Evolutionary conservation across 2,888 invertebrate genomes (phyloP).

Genomic region (Temnothorax unifasciatus): DNA sequence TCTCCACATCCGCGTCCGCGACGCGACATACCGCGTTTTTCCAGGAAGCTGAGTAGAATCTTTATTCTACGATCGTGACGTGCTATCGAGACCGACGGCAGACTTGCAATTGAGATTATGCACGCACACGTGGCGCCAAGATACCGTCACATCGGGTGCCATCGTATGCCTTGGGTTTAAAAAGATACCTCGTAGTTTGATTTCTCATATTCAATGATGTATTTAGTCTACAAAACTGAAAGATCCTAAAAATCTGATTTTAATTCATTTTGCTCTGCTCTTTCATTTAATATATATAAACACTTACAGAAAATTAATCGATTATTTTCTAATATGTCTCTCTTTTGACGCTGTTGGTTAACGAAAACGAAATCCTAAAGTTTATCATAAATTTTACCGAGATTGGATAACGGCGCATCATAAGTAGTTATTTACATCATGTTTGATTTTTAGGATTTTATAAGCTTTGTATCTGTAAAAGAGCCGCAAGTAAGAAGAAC

Average conservation of each 20-base stretch:
- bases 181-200: background rate
- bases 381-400: background rate
- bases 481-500: background rate
- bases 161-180: background rate
- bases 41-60: constrained; percentile 68
- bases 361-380: background rate
- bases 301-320: background rate
- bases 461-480: background rate
- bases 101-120: constrained; percentile 34
- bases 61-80: constrained; percentile 67
- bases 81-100: constrained; percentile 48
- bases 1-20: constrained; percentile 55
- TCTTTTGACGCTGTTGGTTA: background rate
- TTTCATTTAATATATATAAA: background rate
- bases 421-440: background rate
- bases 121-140: constrained; percentile 40
- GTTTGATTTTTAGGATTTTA: background rate
- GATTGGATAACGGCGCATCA: background rate
- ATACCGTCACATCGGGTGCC: constrained; percentile 10
- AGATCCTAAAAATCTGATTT: background rate
- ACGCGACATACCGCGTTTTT: constrained; percentile 56
- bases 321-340: background rate
- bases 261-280: background rate
- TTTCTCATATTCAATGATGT: background rate
- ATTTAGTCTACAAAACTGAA: background rate